Conservation (phyloP, 1,140 invertebrate genomes). For the Drosophila pseudoobscura region DNA sequence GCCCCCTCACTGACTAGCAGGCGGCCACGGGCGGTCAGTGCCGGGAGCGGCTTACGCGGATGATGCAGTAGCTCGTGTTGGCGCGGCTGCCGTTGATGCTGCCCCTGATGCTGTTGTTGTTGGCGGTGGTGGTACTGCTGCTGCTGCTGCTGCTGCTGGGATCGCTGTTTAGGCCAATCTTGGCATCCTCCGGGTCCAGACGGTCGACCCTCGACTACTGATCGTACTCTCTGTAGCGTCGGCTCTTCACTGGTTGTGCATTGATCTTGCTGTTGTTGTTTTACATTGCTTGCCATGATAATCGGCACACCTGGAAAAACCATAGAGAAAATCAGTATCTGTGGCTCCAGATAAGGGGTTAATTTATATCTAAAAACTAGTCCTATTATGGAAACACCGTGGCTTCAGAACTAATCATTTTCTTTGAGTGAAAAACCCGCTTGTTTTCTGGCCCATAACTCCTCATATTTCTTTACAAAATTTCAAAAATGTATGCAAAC, state of each 20-base stretch:
- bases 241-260: constrained; percentile 52
- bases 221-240: constrained; percentile 41
- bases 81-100: constrained; percentile 18
- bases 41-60: constrained; percentile 27
- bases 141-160: constrained; percentile 18
- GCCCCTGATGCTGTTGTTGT: constrained; percentile 8
- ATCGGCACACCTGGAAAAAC: constrained; percentile 66
- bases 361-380: background rate
- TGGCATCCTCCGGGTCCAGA: constrained; percentile 26
- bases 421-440: background rate
- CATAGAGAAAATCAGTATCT: too few species aligned
- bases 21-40: constrained; percentile 18
- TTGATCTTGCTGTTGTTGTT: constrained; percentile 67
- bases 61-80: constrained; percentile 41
- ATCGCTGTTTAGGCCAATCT: constrained; percentile 31
- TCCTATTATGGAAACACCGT: background rate
- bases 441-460: background rate
- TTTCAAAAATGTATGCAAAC: constrained; percentile 23
- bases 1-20: constrained; percentile 39
- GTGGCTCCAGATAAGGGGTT: too few species aligned
- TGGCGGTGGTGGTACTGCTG: background rate
- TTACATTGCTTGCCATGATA: constrained; percentile 82
- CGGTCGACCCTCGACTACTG: constrained; percentile 19
- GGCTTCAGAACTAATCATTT: background rate
- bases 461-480: constrained; percentile 19